phyloP scores from a whole-genome alignment of 2,113 vertebrate genomes.

The Ammospiza caudacuta region DNA sequence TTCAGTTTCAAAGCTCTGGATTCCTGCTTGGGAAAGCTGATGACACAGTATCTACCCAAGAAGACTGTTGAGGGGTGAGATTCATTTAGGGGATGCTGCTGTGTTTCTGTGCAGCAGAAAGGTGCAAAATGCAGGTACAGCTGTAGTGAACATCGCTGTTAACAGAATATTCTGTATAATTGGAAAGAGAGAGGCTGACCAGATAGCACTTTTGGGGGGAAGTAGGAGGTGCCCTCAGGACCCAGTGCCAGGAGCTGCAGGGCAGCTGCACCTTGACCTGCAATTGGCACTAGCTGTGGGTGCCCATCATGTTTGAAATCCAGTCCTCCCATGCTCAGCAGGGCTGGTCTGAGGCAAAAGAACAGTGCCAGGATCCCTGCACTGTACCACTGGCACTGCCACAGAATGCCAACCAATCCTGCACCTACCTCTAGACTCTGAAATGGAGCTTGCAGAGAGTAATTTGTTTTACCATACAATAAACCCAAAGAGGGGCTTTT shows the following conservation, averaged over 20 bases:
- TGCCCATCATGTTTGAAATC: neutral
- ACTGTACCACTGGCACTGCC: neutral
- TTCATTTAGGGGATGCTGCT: neutral
- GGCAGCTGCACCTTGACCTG: neutral
- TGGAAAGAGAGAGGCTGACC: neutral
- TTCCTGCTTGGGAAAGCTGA: neutral
- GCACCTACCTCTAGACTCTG: neutral
- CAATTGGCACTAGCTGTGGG: neutral
- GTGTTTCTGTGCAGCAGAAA: neutral
- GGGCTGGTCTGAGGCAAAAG: neutral
- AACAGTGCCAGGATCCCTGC: neutral
- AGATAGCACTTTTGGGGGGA: neutral
- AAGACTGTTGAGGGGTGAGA: neutral
- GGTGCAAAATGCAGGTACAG: neutral
- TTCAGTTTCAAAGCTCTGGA: neutral
- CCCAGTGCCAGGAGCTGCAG: fast-evolving
- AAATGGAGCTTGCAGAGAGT: neutral
- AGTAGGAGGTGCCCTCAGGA: neutral
- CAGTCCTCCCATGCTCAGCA: fast-evolving
- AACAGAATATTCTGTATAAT: neutral
- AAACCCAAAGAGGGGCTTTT: neutral
- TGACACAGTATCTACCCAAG: neutral
- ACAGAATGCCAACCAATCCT: neutral
- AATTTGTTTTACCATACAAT: neutral
- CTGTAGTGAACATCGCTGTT: neutral